Conservation (phyloP, 2,888 invertebrate genomes). For the Protophormia terraenovae region DNA sequence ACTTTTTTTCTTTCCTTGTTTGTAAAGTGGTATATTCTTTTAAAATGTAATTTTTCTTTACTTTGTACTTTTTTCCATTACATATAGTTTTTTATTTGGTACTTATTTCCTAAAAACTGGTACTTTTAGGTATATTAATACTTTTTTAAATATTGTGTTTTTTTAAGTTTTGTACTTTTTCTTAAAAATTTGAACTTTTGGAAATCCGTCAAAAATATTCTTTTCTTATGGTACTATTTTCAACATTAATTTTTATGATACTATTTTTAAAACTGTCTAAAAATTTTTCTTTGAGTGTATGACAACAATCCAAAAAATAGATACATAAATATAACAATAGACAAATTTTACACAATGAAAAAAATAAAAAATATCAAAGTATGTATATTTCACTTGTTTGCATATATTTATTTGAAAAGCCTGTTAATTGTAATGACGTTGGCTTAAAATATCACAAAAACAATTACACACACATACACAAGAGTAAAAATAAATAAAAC, state of each 20-base stretch:
- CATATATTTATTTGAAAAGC: slow-evolving; percentile 3
- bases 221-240: too few species aligned
- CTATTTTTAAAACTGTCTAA: background rate
- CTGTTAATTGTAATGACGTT: slow-evolving; percentile 28
- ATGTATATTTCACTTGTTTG: slow-evolving; percentile 17
- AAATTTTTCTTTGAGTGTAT: slow-evolving; percentile 20
- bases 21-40: too few species aligned
- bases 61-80: too few species aligned
- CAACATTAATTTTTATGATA: background rate
- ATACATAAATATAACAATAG: slow-evolving; percentile 50
- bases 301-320: background rate
- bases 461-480: background rate
- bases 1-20: too few species aligned
- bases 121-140: too few species aligned
- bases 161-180: too few species aligned
- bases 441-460: background rate
- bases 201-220: too few species aligned
- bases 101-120: too few species aligned
- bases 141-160: too few species aligned
- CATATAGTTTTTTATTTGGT: too few species aligned
- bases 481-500: background rate
- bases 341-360: slow-evolving; percentile 10
- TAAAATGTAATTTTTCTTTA: too few species aligned
- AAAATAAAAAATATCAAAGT: slow-evolving; percentile 10
- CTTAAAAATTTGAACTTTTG: too few species aligned